Evolutionary conservation across 2,888 invertebrate genomes (phyloP).

Genomic region (Sarcophaga subvicina): DNA sequence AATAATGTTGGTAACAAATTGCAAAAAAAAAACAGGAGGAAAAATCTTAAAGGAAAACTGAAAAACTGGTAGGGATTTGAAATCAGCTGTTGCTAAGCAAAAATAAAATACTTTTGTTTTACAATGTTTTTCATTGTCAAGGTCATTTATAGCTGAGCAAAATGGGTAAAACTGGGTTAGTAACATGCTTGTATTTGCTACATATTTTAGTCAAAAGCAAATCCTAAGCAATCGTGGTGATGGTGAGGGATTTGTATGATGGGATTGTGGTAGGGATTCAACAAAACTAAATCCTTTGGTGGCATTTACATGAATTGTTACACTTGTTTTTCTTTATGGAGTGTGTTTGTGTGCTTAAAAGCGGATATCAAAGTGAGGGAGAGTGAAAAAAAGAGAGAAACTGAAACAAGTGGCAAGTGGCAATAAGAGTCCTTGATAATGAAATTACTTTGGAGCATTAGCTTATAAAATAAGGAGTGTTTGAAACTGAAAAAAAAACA

Average conservation of each 20-base stretch:
- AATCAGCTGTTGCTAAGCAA: slow-evolving; percentile 61
- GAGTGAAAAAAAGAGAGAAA: background rate
- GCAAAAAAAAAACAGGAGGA: background rate
- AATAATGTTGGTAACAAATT: slow-evolving; percentile 19
- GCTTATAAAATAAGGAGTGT: slow-evolving; percentile 46
- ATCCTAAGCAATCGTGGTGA: slow-evolving; percentile 18
- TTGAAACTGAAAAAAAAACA: background rate
- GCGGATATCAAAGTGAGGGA: slow-evolving; percentile 22
- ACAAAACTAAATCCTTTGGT: slow-evolving; percentile 64
- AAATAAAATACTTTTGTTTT: background rate
- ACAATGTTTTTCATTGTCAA: slow-evolving; percentile 62
- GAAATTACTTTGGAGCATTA: slow-evolving; percentile 56
- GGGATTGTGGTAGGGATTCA: slow-evolving; percentile 29
- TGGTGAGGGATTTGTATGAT: slow-evolving; percentile 31
- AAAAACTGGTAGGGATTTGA: slow-evolving; percentile 28
- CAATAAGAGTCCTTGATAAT: slow-evolving; percentile 61
- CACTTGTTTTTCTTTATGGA: slow-evolving; percentile 46
- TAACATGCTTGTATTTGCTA: slow-evolving; percentile 39
- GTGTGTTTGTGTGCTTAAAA: slow-evolving; percentile 9
- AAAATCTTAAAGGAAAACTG: background rate
- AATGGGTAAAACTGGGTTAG: slow-evolving; percentile 62
- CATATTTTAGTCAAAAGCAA: slow-evolving; percentile 44
- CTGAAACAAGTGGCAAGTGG: slow-evolving; percentile 13
- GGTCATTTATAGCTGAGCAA: slow-evolving; percentile 40
- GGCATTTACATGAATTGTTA: slow-evolving; percentile 60